Percentiles rank a stretch among this genome's conserved stretches.
phyloP scores from a whole-genome alignment of 2,113 vertebrate species.

The Egretta garzetta region DNA sequence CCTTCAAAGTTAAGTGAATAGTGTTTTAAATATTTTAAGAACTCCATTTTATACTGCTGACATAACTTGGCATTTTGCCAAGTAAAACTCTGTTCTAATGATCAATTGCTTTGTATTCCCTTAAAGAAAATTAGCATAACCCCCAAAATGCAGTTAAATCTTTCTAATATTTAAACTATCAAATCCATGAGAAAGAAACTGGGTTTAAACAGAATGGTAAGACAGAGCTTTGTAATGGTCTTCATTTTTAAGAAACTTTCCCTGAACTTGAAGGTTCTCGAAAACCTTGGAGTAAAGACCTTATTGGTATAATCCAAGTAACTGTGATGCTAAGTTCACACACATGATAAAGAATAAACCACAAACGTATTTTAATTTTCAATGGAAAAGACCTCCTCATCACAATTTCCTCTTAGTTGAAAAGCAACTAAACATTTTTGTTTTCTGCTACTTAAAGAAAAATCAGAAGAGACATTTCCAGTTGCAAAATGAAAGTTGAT shows the following conservation, averaged over 20 bases:
- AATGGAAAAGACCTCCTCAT: not conserved
- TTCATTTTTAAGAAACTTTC: not conserved
- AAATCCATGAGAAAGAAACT: not conserved
- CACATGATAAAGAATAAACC: not conserved
- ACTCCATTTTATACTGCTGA: not conserved
- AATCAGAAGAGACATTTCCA: not conserved
- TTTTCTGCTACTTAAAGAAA: not conserved
- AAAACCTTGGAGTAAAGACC: not conserved
- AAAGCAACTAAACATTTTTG: not conserved
- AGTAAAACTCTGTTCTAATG: not conserved
- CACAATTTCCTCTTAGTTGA: not conserved
- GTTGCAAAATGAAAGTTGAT: not conserved
- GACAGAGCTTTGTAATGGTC: not conserved
- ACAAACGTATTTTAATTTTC: not conserved
- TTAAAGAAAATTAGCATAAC: not conserved
- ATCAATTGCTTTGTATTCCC: not conserved
- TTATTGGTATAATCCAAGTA: not conserved
- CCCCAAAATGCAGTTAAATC: not conserved
- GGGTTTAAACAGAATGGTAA: not conserved
- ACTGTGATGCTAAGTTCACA: not conserved
- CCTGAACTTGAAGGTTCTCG: not conserved
- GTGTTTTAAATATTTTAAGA: constrained; percentile 5
- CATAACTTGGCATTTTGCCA: not conserved
- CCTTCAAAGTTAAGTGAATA: constrained; percentile 23
- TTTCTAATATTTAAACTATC: not conserved